Conservation (phyloP, 64 coral and sea anemone species). For the Acropora yongei region DNA sequence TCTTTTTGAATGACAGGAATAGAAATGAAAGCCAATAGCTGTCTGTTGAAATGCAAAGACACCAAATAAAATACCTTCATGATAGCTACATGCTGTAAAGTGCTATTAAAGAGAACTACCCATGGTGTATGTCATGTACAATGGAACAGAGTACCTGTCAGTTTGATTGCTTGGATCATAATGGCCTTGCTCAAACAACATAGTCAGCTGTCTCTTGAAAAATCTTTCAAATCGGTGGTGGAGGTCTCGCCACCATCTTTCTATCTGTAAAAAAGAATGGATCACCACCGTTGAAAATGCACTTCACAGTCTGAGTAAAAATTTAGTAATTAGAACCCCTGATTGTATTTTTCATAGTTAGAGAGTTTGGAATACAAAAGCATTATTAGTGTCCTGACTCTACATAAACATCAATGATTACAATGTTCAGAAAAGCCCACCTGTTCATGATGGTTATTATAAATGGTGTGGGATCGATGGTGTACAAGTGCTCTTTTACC, state of each 20-base stretch:
- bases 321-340: no score
- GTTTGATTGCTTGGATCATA: constrained; percentile 46
- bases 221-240: neutral
- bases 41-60: constrained; percentile 27
- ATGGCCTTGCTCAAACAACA: constrained; percentile 68
- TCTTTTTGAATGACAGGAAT: constrained; percentile 54
- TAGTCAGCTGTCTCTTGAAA: constrained; percentile 9
- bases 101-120: constrained; percentile 5
- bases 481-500: no score
- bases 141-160: neutral
- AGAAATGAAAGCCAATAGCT: constrained; percentile 60
- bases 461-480: no score
- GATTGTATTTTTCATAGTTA: no score
- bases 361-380: no score
- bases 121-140: constrained; percentile 3
- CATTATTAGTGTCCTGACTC: no score
- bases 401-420: no score
- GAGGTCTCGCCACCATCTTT: neutral
- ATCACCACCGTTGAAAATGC: neutral
- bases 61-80: neutral
- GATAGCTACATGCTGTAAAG: no score
- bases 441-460: no score
- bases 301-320: no score
- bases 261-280: neutral
- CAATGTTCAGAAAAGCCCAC: no score